Evolutionary conservation across 2,797 vertebrate genomes (phyloP), one percentile per base, ranked within the genome.

Genomic region (Dryobates pubescens): DNA sequence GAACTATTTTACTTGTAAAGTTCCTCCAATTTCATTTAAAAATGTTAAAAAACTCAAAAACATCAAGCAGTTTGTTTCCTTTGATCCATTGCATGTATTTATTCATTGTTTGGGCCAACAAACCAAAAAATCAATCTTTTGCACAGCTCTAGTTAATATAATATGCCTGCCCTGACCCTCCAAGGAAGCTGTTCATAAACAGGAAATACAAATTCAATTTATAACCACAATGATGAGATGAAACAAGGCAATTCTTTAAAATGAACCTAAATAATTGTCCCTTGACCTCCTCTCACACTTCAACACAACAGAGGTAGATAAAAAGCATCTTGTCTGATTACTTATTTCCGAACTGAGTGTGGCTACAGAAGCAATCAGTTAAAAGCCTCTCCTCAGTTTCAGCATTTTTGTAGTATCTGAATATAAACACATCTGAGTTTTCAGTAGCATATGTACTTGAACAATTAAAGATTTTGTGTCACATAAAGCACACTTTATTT

Each of bases 131-230:
- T 62, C 69, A 87, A 83, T 89, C 73, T 75, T 80, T 75, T 81
- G 26, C 63, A 83, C 45, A 70, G 43, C 9, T 91, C 61, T 76
- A 81, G 47, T 82, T 92, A 85, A 75, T 92, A 79, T 67, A 81
- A 87, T 67, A 59, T 61, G 24, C 45, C 36, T 89, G 38, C 26
- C 22, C 59, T 72, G 70, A 69, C 76, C 63, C 85, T 89, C 65
- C 19, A 53, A 82, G 27, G 58, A 90, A 93, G 53, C 58, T 75
- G 24, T 78, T 56, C 57, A 75, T 82, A 92, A 93, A 92, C 38
- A 87, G 38, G 56, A 96, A 92, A 82, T 59, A 82, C 45, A 92
- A 92, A 92, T 91, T 79, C 78, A 91, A 91, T 95, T 92, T 91
- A 85, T 74, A 88, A 85, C 23, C n/a, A 59, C 62, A 90, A n/a